Base-by-base conservation (phyloP, 2,888 invertebrate genomes). In the Troglohyphantes excavatus region DNA sequence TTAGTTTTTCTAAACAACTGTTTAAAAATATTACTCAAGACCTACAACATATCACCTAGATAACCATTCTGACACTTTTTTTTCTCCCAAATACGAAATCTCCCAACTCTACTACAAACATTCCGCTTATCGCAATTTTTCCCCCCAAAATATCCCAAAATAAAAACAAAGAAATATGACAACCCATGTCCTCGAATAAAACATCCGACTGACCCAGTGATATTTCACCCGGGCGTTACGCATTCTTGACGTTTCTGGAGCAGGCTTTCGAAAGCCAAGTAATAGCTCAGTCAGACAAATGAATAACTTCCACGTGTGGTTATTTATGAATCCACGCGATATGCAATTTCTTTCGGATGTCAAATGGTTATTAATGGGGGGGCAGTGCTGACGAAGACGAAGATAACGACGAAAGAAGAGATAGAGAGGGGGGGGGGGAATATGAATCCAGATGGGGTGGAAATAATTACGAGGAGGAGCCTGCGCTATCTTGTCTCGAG, bases 251-350 rank as follows among this genome's bases (percentile, higher is more conserved):
- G n/a, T n/a, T n/a, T 72, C 23, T n/a, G n/a, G n/a, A 46, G 23
- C 46, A 72, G 46, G n/a, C 6, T 19, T 39, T 43, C 39, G 39
- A 23, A 70, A 21, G 43, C 26, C 53, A 1, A 72, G 46, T 46
- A 46, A 72, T 72, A 72, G 23, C 72, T 17, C n/a, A 68, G 29
- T 46, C 72, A 72, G 72, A 72, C 46, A 46, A 72, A 72, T 72
- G 46, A 72, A 72, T 46, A 72, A 26, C 17, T 17, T 53, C 46
- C 27, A 26, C 23, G 72, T 26, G 46, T 46, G 46, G 72, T 72
- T 72, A 72, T 72, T 72, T 72, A 72, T 72, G 72, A 72, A 72
- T 46, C 72, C 26, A 17, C 27, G 53, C 46, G 26, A 26, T 46
- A 33, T n/a, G 46, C 17, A 26, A 26, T 46, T 72, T 46, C 72